These are phyloP conservation scores for Neopelma chrysocephalum DNA, from an alignment of 2,797 vertebrate species.

Conservation along the genomic window DNA sequence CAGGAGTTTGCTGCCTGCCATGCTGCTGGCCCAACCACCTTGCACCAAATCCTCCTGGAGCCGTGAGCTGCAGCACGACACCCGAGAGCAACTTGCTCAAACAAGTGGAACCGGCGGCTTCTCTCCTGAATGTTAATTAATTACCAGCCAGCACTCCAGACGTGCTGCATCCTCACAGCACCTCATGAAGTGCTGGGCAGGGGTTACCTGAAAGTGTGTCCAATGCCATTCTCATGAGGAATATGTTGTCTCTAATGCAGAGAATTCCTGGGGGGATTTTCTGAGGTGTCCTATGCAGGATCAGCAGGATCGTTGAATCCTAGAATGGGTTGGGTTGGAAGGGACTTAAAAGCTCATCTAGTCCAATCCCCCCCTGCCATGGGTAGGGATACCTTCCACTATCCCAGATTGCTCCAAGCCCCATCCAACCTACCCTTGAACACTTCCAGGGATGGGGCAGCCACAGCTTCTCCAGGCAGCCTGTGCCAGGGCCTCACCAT, in stretches of 20 bases:
- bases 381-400: background rate
- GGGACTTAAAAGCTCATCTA: background rate
- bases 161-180: background rate
- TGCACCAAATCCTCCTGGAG: background rate
- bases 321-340: background rate
- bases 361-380: background rate
- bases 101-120: background rate
- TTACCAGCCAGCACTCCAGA: background rate
- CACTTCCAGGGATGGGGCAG: background rate
- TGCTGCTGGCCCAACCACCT: background rate
- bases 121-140: slow-evolving; percentile 14
- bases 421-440: rapidly evolving
- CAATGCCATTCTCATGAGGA: background rate
- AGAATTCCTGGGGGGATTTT: background rate
- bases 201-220: background rate
- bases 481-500: background rate
- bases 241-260: rapidly evolving
- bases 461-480: background rate
- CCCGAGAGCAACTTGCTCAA: background rate
- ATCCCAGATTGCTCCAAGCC: rapidly evolving
- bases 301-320: background rate
- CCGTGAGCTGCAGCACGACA: background rate
- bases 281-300: background rate
- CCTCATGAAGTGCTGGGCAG: background rate
- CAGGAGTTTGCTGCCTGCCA: background rate